phyloP scores from a whole-genome alignment of 2,888 invertebrate genomes.

The Serripes groenlandicus region DNA sequence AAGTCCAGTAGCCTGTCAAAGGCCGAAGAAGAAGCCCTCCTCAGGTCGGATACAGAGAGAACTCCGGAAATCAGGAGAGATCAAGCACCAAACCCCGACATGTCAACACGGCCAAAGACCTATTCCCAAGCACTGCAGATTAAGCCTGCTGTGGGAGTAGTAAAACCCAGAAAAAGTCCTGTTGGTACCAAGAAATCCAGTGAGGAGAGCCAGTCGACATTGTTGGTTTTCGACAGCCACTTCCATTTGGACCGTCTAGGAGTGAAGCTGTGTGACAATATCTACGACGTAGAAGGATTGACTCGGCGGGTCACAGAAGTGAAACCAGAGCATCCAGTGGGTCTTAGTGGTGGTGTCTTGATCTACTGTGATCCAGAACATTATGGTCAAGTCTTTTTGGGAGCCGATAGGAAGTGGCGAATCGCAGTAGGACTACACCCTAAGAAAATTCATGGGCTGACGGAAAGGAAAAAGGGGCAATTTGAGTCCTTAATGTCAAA shows the following conservation, averaged over 20 bases:
- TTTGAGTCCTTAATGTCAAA: no score
- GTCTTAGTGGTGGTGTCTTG: background rate
- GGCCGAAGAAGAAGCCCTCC: no score
- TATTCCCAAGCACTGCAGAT: no score
- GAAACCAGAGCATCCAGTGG: background rate
- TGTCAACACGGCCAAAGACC: no score
- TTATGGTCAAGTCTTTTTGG: background rate
- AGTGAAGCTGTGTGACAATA: background rate
- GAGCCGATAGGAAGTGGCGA: background rate
- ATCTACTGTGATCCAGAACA: background rate
- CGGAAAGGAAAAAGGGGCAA: no score
- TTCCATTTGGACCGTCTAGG: background rate
- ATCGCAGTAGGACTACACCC: constrained; percentile 1
- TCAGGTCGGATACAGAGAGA: no score
- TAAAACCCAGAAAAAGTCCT: background rate
- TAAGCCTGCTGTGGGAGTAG: background rate
- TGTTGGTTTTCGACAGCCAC: background rate
- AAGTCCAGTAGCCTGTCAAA: no score
- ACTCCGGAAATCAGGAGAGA: no score
- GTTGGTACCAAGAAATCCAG: no score
- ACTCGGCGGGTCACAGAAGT: background rate
- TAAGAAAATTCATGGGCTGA: background rate
- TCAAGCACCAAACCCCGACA: no score
- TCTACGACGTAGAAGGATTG: background rate
- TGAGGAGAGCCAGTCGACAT: no score